Evolutionary conservation across 2,113 vertebrate genomes (phyloP).

Genomic region (Macquaria australasica): DNA sequence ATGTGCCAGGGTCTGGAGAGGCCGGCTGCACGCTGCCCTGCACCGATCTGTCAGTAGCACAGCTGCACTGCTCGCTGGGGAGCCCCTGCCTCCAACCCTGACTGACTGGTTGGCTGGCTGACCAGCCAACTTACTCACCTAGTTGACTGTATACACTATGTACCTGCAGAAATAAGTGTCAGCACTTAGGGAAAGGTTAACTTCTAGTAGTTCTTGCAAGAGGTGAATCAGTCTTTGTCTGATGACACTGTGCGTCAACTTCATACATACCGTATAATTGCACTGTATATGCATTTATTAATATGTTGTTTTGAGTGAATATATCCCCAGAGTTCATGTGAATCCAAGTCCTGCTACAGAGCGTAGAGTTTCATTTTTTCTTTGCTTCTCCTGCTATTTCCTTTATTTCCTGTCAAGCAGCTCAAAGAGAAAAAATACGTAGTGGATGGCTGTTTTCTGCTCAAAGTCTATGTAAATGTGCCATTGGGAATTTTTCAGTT

Average conservation of each 20-base stretch:
- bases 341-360: conserved; percentile 32
- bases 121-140: conserved; percentile 61
- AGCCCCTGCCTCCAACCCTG: conserved; percentile 47
- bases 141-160: conserved; percentile 30
- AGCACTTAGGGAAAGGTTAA: conserved; percentile 6
- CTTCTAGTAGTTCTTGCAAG: not conserved
- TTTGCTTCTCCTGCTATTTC: conserved; percentile 39
- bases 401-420: conserved; percentile 63
- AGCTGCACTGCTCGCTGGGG: conserved; percentile 76
- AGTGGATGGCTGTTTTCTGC: conserved; percentile 63
- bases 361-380: conserved; percentile 24
- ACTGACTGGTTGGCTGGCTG: conserved; percentile 39
- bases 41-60: conserved; percentile 86
- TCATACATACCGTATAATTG: not conserved
- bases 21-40: conserved; percentile 85
- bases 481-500: conserved; percentile 71
- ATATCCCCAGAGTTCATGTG: conserved; percentile 24
- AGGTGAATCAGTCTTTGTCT: not conserved
- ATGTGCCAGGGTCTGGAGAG: conserved; percentile 80
- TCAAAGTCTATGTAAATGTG: conserved; percentile 68
- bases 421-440: conserved; percentile 47
- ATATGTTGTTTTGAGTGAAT: conserved; percentile 40
- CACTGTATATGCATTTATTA: conserved; percentile 41
- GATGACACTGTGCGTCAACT: not conserved
- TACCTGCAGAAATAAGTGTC: conserved; percentile 28